These are phyloP conservation scores for Lasioglossum villosulum DNA, from an alignment of 2,888 invertebrate genomes.

Conservation along the genomic window DNA sequence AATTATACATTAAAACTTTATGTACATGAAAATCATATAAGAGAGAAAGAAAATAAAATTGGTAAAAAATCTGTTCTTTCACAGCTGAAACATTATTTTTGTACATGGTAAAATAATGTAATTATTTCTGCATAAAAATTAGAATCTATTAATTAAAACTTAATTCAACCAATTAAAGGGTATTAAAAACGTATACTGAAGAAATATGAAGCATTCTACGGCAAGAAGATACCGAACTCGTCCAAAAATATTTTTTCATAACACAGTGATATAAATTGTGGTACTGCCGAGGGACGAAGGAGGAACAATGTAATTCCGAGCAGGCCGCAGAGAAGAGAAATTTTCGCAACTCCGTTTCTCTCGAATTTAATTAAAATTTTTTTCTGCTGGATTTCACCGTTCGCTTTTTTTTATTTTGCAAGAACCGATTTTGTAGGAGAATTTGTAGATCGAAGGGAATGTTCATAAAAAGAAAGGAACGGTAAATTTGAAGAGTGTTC, in stretches of 20 bases:
- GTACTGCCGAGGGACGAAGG: not conserved
- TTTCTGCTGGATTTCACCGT: constrained; percentile 7
- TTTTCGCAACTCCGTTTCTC: constrained; percentile 47
- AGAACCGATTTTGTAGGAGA: not conserved
- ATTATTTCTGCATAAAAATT: not conserved
- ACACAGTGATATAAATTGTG: constrained; percentile 43
- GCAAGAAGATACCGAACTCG: not conserved
- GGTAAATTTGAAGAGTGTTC: not conserved
- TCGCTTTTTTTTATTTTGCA: not conserved
- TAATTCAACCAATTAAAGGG: too few species aligned
- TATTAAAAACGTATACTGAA: too few species aligned
- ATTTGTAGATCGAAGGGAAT: not conserved
- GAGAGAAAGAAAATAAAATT: not conserved
- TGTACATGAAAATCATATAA: not conserved
- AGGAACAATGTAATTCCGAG: constrained; percentile 48
- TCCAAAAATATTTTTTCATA: constrained; percentile 32
- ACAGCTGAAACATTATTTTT: not conserved
- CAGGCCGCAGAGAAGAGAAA: constrained; percentile 37
- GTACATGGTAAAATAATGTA: not conserved
- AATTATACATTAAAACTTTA: not conserved
- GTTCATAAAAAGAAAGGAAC: not conserved
- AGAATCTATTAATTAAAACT: too few species aligned
- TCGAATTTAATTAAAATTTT: constrained; percentile 57
- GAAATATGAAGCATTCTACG: not conserved
- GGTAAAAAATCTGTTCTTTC: not conserved